Evolutionary conservation across 2,888 invertebrate species (phyloP), one percentile per base, ranked within the genome.

Genomic region (Temnothorax ravouxi): DNA sequence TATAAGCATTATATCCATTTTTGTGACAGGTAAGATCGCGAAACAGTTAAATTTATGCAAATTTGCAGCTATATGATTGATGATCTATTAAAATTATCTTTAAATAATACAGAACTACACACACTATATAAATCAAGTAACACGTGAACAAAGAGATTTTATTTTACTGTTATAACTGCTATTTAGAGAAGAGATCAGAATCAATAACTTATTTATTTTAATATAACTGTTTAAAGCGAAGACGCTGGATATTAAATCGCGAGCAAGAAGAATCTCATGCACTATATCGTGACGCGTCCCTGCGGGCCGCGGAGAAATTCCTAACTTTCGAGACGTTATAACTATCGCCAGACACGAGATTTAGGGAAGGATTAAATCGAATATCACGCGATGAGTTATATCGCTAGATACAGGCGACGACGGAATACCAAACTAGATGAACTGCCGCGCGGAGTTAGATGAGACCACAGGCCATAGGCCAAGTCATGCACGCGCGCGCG

Each of bases 371-470:
- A 85, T 85, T 81, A 84, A 86, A 80, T 87, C 72, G 83, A 84
- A 77, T 72, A 86, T 86, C 83, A 72, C 72, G 80, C 66, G 54
- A 69, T 71, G 56, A 75, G 83, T 71, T 86, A 66, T 83, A 86
- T 79, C 67, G 61, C 44, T 34, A 75, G 74, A 52, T 61, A 41
- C 62, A 61, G 59, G 54, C 82, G 54, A 67, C 74, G 50, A 44
- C 62, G 86, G 90, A 91, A 90, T 91, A 90, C 87, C 76, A 85
- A 91, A 88, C 66, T 86, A 88, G 87, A 90, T 91, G 91, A 88
- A 90, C 83, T 84, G 72, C 67, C n/a, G 54, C 41, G 47, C 25
- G 18, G 62, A 54, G 38, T 61, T 59, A 64, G 56, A 74, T 54
- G 76, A n/a, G 41, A 25, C 13, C 71, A 54, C 41, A 67, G 8